Conservation (phyloP, 2,888 invertebrate genomes). For the Lathronympha strigana region DNA sequence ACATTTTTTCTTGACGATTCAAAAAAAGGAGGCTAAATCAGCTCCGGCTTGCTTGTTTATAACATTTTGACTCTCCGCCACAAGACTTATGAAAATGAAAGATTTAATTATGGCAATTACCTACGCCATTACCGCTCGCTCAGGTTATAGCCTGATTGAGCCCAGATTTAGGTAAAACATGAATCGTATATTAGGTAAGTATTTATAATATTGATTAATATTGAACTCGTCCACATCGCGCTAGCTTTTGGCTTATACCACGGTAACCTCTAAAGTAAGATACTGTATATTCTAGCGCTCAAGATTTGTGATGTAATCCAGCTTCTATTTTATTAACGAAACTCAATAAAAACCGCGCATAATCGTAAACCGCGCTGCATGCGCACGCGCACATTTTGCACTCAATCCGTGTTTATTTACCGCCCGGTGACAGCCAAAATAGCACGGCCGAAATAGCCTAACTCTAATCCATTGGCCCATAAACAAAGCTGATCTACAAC, state of each 20-base stretch:
- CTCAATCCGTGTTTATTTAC: slow-evolving; percentile 42
- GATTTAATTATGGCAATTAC: too few species aligned
- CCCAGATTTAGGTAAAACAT: too few species aligned
- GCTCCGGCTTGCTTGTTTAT: too few species aligned
- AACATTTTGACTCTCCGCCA: too few species aligned
- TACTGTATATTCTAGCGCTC: background rate
- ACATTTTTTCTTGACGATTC: too few species aligned
- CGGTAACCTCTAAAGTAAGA: background rate
- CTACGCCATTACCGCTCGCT: too few species aligned
- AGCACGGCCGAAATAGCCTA: slow-evolving; percentile 59
- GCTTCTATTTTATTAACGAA: slow-evolving; percentile 18
- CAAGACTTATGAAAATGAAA: too few species aligned
- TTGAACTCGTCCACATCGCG: background rate
- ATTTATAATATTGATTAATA: too few species aligned
- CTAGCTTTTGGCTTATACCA: background rate
- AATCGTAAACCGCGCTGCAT: slow-evolving; percentile 33
- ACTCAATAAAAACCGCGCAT: slow-evolving; percentile 28
- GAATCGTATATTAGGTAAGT: too few species aligned
- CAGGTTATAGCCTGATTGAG: too few species aligned
- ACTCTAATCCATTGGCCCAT: slow-evolving; percentile 67
- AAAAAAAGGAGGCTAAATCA: too few species aligned
- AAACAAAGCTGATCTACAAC: slow-evolving; percentile 71
- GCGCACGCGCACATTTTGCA: slow-evolving; percentile 42
- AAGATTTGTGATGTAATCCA: background rate
- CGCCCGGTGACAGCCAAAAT: slow-evolving; percentile 53